These are phyloP conservation scores for Sylvietta virens DNA, from an alignment of 2,113 vertebrate species.

Conservation along the genomic window DNA sequence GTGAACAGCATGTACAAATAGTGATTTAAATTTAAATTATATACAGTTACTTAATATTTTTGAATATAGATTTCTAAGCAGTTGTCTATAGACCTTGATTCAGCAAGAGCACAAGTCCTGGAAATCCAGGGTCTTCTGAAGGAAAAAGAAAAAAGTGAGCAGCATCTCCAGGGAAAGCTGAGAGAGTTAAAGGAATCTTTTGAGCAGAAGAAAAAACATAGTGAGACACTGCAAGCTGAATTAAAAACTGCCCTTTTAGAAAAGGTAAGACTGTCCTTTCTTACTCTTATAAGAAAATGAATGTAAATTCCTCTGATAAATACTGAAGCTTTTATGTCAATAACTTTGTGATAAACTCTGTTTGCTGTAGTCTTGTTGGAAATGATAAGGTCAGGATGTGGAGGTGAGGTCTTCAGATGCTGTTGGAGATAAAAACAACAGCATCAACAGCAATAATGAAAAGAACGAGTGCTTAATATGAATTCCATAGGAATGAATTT, in stretches of 20 bases:
- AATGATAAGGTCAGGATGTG: neutral
- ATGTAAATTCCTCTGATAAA: neutral
- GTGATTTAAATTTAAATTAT: neutral
- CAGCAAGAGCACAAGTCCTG: slow-evolving; percentile 72
- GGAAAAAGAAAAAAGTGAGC: slow-evolving; percentile 79
- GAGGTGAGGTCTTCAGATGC: neutral
- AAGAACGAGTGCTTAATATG: neutral
- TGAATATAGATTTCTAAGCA: slow-evolving; percentile 78
- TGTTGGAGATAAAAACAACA: neutral
- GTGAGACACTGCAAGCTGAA: slow-evolving; percentile 76
- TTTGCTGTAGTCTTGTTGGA: neutral
- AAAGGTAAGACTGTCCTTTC: slow-evolving; percentile 66
- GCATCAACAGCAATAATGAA: neutral
- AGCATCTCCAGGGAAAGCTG: slow-evolving; percentile 80
- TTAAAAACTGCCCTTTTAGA: slow-evolving; percentile 73
- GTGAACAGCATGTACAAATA: neutral
- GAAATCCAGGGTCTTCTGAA: slow-evolving; percentile 77
- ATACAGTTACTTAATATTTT: slow-evolving; percentile 23
- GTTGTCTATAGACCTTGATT: slow-evolving; percentile 76
- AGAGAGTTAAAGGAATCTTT: slow-evolving; percentile 77
- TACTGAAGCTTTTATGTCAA: neutral
- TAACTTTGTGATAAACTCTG: neutral
- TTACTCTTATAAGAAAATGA: neutral
- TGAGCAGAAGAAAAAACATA: slow-evolving; percentile 80
- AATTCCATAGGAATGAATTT: neutral